Percentiles rank a stretch among this genome's conserved stretches.
Evolutionary conservation across 1,140 invertebrate species (phyloP).

Genomic region (Drosophila chauvacae): DNA sequence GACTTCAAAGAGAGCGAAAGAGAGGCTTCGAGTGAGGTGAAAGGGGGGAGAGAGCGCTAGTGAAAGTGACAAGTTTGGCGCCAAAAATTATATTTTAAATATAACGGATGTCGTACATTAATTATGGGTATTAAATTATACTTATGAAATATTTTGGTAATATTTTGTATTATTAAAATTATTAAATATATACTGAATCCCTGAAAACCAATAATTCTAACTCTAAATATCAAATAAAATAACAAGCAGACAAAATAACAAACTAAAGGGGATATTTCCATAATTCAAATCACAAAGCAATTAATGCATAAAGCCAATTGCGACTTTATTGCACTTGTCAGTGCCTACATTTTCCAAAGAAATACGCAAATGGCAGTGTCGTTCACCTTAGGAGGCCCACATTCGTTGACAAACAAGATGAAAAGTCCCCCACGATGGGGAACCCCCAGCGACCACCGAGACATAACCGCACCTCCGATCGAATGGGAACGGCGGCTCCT

Average conservation of each 20-base stretch:
- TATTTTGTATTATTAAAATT: too few relatives aligned
- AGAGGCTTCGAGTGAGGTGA: constrained; percentile 33
- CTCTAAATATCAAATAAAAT: neutral
- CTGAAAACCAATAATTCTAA: too few relatives aligned
- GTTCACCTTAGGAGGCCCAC: constrained; percentile 9
- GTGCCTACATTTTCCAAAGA: constrained; percentile 7
- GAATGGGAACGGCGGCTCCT: neutral
- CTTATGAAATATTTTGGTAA: neutral
- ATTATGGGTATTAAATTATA: neutral
- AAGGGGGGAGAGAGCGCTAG: constrained; percentile 22
- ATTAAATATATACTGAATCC: too few relatives aligned
- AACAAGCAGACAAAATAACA: neutral
- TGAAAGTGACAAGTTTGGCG: constrained; percentile 40
- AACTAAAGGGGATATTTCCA: constrained; percentile 5
- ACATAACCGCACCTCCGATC: constrained; percentile 1
- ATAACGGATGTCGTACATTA: neutral
- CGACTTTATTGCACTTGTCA: neutral
- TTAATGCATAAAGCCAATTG: neutral
- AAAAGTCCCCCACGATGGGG: constrained; percentile 39
- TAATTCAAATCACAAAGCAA: neutral
- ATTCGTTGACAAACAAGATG: neutral
- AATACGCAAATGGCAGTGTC: constrained; percentile 6
- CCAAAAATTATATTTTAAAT: constrained; percentile 4
- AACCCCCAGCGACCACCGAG: constrained; percentile 8
- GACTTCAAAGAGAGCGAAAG: constrained; percentile 49